Evolutionary conservation across 2,797 vertebrate genomes (phyloP), one percentile per base, ranked within the genome.

Genomic region (Sebastolobus altivelis): DNA sequence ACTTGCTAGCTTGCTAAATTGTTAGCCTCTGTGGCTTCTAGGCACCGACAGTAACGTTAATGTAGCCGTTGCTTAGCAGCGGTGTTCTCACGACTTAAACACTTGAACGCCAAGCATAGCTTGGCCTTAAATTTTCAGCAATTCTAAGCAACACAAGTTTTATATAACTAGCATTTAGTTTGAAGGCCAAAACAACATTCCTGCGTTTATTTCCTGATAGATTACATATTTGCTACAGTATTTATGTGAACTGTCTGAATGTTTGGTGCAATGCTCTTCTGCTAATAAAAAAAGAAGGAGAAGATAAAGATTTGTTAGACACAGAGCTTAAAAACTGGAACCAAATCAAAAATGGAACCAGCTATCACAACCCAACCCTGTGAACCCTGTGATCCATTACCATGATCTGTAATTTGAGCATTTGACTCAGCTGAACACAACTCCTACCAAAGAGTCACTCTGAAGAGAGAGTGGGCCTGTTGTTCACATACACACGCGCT

Each of bases 381-480:
- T 69, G 20, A 18, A 22, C 59, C 54, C 66, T 46, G 43, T 46
- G 43, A 46, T 46, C 43, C 49, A 55, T 69, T 14, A 10, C 62
- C 62, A 82, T 68, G 13, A 75, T 78, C 22, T n/a, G 27, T 70
- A 72, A 71, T 65, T 22, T 68, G 69, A 82, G 22, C 46, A 31
- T 80, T 61, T 55, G 59, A 54, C 33, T 77, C 22, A 12, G 52
- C 62, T 56, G 58, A 72, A 68, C 22, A 61, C n/a, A 65, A 14
- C 38, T 72, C 63, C 43, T 37, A 55, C 35, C n/a, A 14, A 40
- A 38, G 40, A 67, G 8, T 70, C 69, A 31, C 67, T 77, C 6
- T 71, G 37, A 76, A 67, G 7, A 27, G 38, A 16, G 49, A 52
- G 20, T 52, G 8, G 9, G 10, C 46, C 55, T 77, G 33, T 38